phyloP scores from a whole-genome alignment of 2,888 invertebrate genomes.

The Rugalucina vietnamica region DNA sequence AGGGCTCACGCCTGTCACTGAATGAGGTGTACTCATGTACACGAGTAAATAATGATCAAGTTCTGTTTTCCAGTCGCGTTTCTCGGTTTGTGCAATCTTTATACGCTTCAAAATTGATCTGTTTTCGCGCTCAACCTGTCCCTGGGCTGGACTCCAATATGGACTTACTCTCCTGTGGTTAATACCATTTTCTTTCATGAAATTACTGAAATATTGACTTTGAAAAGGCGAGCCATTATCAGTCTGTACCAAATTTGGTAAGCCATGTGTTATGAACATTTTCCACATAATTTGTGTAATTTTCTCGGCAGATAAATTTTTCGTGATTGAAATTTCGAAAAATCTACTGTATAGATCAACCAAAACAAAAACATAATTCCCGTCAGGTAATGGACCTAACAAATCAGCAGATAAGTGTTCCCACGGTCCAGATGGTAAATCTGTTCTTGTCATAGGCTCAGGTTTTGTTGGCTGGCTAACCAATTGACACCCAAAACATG shows the following conservation, averaged over 20 bases:
- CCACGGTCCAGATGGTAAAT: conserved; percentile 55
- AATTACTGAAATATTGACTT: conserved; percentile 31
- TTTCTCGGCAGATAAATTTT: conserved; percentile 51
- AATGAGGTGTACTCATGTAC: conserved; percentile 46
- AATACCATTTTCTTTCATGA: conserved; percentile 38
- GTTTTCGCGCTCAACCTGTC: conserved; percentile 59
- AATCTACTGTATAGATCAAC: conserved; percentile 62
- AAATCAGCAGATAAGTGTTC: conserved; percentile 62
- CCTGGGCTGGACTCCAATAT: conserved; percentile 57
- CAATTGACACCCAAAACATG: conserved; percentile 58
- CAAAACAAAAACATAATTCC: conserved; percentile 47
- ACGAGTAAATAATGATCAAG: conserved; percentile 28
- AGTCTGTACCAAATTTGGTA: conserved; percentile 51
- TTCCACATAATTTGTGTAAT: conserved; percentile 27
- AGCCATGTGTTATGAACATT: conserved; percentile 55
- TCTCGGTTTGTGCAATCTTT: conserved; percentile 52
- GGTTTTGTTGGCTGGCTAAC: conserved; percentile 18
- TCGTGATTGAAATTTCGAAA: conserved; percentile 53
- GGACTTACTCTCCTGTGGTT: conserved; percentile 52
- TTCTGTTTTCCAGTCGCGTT: conserved; percentile 33
- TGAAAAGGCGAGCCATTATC: conserved; percentile 62
- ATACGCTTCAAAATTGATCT: conserved; percentile 47
- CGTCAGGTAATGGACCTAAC: conserved; percentile 60
- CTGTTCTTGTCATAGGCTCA: conserved; percentile 40
- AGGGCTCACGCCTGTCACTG: conserved; percentile 39